Percentiles rank a stretch among this genome's conserved stretches.
These are phyloP conservation scores for Dryocosmus kuriphilus DNA, from an alignment of 2,888 invertebrate species.

Conservation along the genomic window DNA sequence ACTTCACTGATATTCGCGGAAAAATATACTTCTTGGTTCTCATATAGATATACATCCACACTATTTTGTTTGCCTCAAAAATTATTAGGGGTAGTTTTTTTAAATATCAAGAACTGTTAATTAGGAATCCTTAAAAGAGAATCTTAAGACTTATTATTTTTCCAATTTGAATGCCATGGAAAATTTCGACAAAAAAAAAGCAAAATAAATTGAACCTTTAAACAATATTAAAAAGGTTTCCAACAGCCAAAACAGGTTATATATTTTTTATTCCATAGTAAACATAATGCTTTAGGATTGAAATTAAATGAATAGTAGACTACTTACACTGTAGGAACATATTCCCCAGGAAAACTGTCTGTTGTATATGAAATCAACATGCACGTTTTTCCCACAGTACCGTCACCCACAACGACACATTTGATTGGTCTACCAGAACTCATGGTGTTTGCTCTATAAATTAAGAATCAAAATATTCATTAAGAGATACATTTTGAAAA, in stretches of 20 bases:
- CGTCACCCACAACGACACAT: slow-evolving; percentile 95
- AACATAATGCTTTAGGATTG: neutral
- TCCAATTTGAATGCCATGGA: too few relatives aligned
- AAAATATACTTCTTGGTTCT: slow-evolving; percentile 8
- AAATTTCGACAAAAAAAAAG: too few relatives aligned
- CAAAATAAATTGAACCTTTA: too few relatives aligned
- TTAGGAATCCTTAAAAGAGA: slow-evolving; percentile 11
- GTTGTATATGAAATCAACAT: slow-evolving; percentile 96
- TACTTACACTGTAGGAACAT: slow-evolving; percentile 96
- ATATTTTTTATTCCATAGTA: slow-evolving; percentile 35
- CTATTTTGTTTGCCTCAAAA: neutral
- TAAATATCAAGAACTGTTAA: slow-evolving; percentile 49
- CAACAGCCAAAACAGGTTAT: too few relatives aligned
- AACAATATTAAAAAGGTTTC: too few relatives aligned
- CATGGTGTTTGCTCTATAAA: slow-evolving; percentile 79
- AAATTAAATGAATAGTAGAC: slow-evolving; percentile 16
- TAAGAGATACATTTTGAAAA: too few relatives aligned
- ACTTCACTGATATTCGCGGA: slow-evolving; percentile 18
- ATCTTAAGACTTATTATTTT: slow-evolving; percentile 6
- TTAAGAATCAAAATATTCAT: neutral
- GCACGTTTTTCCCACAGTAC: slow-evolving; percentile 96
- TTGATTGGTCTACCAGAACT: slow-evolving; percentile 96
- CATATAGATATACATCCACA: neutral
- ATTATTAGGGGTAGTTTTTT: neutral
- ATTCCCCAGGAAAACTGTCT: slow-evolving; percentile 95